Percentiles rank a stretch among this genome's conserved stretches.
Evolutionary conservation across 2,888 invertebrate species (phyloP).

Genomic region (Linyphia triangularis): DNA sequence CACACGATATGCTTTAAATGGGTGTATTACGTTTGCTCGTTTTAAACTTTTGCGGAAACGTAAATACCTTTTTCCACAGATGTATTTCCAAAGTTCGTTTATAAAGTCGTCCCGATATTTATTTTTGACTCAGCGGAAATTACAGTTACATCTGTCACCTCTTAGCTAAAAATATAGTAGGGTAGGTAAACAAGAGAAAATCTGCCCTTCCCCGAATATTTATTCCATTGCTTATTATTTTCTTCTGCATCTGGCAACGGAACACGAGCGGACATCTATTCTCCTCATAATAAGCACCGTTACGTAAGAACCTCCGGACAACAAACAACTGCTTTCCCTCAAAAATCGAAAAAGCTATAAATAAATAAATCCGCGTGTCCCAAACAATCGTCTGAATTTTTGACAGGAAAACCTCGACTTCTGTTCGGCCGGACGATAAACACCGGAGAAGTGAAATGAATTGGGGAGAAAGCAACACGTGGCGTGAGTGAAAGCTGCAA

Average conservation of each 20-base stretch:
- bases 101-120: too few species aligned
- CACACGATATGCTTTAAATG: too few species aligned
- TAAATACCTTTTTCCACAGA: too few species aligned
- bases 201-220: neutral
- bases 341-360: constrained; percentile 32
- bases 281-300: constrained; percentile 8
- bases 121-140: neutral
- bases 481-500: constrained; percentile 58
- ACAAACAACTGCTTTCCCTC: constrained; percentile 32
- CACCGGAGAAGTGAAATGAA: constrained; percentile 16
- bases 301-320: constrained; percentile 32
- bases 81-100: too few species aligned
- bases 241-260: neutral
- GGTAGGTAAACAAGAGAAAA: too few species aligned
- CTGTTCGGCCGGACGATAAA: constrained; percentile 14
- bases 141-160: neutral
- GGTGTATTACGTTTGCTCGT: too few species aligned
- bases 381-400: neutral
- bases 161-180: too few species aligned
- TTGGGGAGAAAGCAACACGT: constrained; percentile 7
- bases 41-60: too few species aligned
- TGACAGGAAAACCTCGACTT: neutral
- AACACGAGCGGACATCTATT: neutral
- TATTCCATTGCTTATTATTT: neutral
- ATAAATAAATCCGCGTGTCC: constrained; percentile 34